Evolutionary conservation across 2,888 invertebrate species (phyloP), one percentile per base, ranked within the genome.

Genomic region (Hirtodrosophila duncani): DNA sequence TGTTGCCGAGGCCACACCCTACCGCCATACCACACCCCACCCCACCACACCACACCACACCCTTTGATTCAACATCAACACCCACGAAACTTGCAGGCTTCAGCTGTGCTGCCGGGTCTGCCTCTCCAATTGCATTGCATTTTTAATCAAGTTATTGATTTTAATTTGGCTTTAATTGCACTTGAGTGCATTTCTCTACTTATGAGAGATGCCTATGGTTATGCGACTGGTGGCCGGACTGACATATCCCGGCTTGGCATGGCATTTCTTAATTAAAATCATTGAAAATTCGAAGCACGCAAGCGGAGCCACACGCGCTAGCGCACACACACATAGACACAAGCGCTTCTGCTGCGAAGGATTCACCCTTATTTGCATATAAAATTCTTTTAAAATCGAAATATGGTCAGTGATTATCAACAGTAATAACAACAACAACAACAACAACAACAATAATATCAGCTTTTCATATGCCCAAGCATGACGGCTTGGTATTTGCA

Each of bases 111-210:
- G 29, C n/a, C n/a, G n/a, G n/a, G 23, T 37, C 21, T 46, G 24
- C 26, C 17, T 23, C 27, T 50, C 11, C 44, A 48, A 56, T 57
- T 63, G 63, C 51, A 60, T 51, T 20, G 23, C 1, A 27, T 11
- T 30, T 50, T 36, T 36, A 63, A 69, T 69, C 67, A 78, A 70
- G 62, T 75, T 78, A 77, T 77, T 77, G 79, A 77, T 78, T 77
- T 75, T 75, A 75, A 78, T 71, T 68, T 67, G 75, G 63, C 51
- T 66, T 70, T 74, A 74, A 75, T 74, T 77, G 72, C 72, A 69
- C 69, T 72, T 64, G 67, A 74, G 77, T 77, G 77, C 77, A 30
- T 53, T 39, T 45, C 49, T 24, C 60, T 39, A 66, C 67, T 67
- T 70, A 34, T 37, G 51, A 20, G 13, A n/a, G 27, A 8, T 6